Evolutionary conservation across 2,113 vertebrate genomes (phyloP).

Genomic region (Eulemur rufifrons): DNA sequence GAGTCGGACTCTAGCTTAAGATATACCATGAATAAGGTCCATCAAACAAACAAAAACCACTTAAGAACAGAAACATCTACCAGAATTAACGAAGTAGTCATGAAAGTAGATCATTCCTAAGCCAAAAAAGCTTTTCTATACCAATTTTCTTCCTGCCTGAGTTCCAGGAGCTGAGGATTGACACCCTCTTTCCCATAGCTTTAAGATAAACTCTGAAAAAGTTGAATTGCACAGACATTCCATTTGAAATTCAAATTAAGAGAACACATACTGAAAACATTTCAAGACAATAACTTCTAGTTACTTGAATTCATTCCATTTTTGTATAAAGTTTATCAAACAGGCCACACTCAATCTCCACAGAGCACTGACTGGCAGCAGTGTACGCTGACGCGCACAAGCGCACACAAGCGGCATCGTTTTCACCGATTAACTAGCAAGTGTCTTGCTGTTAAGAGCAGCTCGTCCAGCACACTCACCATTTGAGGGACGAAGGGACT

Average conservation of each 20-base stretch:
- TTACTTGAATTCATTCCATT: slow-evolving; percentile 4
- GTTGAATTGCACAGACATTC: slow-evolving; percentile 35
- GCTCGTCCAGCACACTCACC: background rate
- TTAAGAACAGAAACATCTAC: slow-evolving; percentile 13
- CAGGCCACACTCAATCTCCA: background rate
- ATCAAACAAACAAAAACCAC: background rate
- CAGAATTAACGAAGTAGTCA: slow-evolving; percentile 23
- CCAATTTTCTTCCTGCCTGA: background rate
- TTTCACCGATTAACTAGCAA: slow-evolving; percentile 19
- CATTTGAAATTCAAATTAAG: slow-evolving; percentile 51
- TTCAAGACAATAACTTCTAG: slow-evolving; percentile 44
- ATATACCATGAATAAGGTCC: background rate
- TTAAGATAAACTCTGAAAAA: slow-evolving; percentile 49
- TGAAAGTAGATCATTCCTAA: slow-evolving; percentile 4
- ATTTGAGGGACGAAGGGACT: slow-evolving; percentile 37
- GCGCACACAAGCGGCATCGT: background rate
- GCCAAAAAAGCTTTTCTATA: slow-evolving; percentile 22
- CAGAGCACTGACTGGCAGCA: background rate
- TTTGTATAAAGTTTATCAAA: slow-evolving; percentile 34
- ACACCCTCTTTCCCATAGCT: background rate
- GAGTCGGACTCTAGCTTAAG: background rate
- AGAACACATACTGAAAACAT: slow-evolving; percentile 42
- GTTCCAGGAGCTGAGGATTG: background rate
- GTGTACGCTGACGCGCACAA: background rate
- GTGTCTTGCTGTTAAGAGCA: background rate